Percentiles rank a stretch among this genome's conserved stretches.
Conservation (phyloP, 2,113 vertebrate species). For the Hydropotes inermis region DNA sequence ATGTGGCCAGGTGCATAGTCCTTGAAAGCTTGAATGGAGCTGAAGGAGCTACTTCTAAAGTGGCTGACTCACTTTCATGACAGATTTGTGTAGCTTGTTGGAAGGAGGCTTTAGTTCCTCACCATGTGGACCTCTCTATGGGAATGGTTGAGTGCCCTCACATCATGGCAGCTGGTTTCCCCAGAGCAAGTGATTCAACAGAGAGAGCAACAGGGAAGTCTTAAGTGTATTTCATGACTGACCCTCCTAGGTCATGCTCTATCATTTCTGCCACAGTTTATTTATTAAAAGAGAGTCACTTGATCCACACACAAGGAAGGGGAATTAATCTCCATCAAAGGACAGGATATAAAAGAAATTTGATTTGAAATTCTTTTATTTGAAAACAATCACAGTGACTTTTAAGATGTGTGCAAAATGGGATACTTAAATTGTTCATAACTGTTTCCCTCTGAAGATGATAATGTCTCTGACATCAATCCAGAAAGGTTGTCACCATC, state of each 20-base stretch:
- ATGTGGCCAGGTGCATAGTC: neutral
- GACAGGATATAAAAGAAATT: neutral
- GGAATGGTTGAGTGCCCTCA: neutral
- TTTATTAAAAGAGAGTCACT: constrained; percentile 9
- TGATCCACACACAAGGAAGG: neutral
- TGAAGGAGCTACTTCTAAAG: neutral
- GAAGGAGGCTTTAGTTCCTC: neutral
- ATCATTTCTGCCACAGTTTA: neutral
- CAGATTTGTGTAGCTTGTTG: neutral
- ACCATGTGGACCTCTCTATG: neutral
- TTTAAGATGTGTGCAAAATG: neutral
- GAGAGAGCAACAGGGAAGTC: neutral
- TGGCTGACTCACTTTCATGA: neutral
- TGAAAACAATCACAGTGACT: constrained; percentile 22
- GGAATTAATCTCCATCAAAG: neutral
- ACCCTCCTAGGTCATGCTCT: neutral
- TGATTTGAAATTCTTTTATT: neutral
- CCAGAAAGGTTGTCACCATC: neutral
- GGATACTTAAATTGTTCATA: neutral
- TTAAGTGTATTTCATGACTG: neutral
- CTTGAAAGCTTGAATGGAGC: neutral
- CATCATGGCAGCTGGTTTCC: neutral
- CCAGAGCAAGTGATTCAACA: neutral
- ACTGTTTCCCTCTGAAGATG: neutral
- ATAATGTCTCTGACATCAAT: constrained; percentile 26